Percentiles rank a stretch among this genome's conserved stretches.
phyloP scores from a whole-genome alignment of 2,797 vertebrate genomes.

The Poecilia wingei region DNA sequence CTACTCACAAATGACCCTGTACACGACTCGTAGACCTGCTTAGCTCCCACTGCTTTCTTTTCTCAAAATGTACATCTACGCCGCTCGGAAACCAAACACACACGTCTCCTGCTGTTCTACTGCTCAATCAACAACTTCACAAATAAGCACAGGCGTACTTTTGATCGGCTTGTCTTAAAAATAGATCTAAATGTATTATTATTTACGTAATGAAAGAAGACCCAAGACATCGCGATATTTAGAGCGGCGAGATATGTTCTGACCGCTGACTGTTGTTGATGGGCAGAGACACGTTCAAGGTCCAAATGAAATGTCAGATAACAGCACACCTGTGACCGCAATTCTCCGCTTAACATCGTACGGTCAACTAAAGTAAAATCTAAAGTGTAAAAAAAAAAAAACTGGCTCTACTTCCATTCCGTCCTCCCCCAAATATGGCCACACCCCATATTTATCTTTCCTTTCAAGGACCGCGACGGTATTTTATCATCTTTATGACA shows the following conservation, averaged over 20 bases:
- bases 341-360: slow-evolving; percentile 14
- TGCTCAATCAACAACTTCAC: not conserved
- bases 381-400: not conserved
- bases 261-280: slow-evolving; percentile 9
- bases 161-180: slow-evolving; percentile 4
- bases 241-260: not conserved
- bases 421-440: not conserved
- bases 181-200: slow-evolving; percentile 19
- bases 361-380: not conserved
- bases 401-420: not conserved
- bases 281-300: slow-evolving; percentile 23
- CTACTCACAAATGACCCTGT: slow-evolving; percentile 78
- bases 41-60: slow-evolving; percentile 44
- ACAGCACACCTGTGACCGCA: slow-evolving; percentile 27
- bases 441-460: not conserved
- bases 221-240: slow-evolving; percentile 43
- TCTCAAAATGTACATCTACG: slow-evolving; percentile 41
- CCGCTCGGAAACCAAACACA: slow-evolving; percentile 10
- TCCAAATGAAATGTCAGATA: slow-evolving; percentile 25
- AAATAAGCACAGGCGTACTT: no score
- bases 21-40: slow-evolving; percentile 73
- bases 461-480: not conserved
- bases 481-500: not conserved
- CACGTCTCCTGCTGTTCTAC: slow-evolving; percentile 7
- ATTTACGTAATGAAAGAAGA: slow-evolving; percentile 46